These are phyloP conservation scores for Caloenas nicobarica DNA, from an alignment of 2,113 vertebrate genomes.

Conservation along the genomic window DNA sequence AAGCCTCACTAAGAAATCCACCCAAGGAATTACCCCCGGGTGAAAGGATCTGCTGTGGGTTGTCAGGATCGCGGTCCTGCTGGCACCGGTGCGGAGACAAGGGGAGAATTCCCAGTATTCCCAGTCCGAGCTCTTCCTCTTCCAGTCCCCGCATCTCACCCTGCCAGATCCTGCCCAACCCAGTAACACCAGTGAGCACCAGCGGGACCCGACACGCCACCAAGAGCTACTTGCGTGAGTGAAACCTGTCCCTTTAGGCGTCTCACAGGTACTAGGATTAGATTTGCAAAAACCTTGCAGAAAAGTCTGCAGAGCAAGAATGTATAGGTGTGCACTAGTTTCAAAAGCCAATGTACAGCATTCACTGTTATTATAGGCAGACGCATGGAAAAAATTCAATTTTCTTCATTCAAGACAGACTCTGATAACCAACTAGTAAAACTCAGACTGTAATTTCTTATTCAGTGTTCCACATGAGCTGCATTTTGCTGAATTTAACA, in stretches of 20 bases:
- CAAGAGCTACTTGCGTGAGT: neutral
- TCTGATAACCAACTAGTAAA: constrained; percentile 65
- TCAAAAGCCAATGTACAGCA: neutral
- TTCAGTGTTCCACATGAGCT: constrained; percentile 64
- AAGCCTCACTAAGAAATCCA: neutral
- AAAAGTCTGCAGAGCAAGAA: neutral
- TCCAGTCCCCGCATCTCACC: neutral
- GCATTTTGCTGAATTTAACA: constrained; percentile 68
- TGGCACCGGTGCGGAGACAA: neutral
- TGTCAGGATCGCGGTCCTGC: neutral
- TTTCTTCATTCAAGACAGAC: constrained; percentile 44
- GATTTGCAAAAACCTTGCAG: neutral
- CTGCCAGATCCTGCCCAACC: neutral
- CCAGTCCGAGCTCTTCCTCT: neutral
- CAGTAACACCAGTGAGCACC: neutral
- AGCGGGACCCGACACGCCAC: neutral
- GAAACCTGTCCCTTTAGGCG: neutral
- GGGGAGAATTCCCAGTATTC: neutral
- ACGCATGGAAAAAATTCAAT: constrained; percentile 15
- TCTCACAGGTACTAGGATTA: neutral
- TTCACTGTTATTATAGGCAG: neutral
- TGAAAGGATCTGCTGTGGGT: neutral
- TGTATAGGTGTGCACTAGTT: neutral
- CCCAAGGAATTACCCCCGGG: neutral
- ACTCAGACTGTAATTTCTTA: constrained; percentile 62